Percentiles rank a stretch among this genome's conserved stretches.
phyloP scores from a whole-genome alignment of 2,113 vertebrate species.

The Notiomystis cincta region DNA sequence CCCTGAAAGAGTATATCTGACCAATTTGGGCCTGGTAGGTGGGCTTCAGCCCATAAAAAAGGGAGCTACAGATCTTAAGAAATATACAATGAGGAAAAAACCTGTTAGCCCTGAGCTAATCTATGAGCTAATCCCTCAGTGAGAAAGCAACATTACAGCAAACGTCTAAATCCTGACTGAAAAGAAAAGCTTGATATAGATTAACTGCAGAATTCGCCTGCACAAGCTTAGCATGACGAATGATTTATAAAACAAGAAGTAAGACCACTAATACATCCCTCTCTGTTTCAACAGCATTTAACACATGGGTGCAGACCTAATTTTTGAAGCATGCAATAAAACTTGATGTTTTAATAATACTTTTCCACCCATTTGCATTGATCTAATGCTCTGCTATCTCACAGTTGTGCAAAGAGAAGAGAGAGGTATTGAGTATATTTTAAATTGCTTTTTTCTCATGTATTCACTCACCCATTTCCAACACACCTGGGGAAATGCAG shows the following conservation, averaged over 20 bases:
- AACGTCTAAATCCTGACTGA: not conserved
- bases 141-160: not conserved
- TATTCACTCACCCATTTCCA: not conserved
- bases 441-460: not conserved
- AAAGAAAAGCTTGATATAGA: not conserved
- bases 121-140: not conserved
- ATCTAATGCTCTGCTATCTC: not conserved
- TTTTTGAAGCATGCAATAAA: not conserved
- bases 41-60: constrained; percentile 1
- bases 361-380: not conserved
- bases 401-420: not conserved
- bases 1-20: not conserved
- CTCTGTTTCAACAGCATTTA: constrained; percentile 13
- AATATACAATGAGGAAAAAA: constrained; percentile 1
- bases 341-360: not conserved
- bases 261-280: not conserved
- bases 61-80: not conserved
- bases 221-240: not conserved
- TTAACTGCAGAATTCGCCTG: not conserved
- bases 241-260: not conserved
- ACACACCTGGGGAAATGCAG: not conserved
- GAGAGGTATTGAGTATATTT: not conserved
- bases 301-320: not conserved
- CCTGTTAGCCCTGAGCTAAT: constrained; percentile 17
- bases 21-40: constrained; percentile 30